These are phyloP conservation scores for Liparis tanakae DNA, from an alignment of 2,797 vertebrate species.

Conservation along the genomic window DNA sequence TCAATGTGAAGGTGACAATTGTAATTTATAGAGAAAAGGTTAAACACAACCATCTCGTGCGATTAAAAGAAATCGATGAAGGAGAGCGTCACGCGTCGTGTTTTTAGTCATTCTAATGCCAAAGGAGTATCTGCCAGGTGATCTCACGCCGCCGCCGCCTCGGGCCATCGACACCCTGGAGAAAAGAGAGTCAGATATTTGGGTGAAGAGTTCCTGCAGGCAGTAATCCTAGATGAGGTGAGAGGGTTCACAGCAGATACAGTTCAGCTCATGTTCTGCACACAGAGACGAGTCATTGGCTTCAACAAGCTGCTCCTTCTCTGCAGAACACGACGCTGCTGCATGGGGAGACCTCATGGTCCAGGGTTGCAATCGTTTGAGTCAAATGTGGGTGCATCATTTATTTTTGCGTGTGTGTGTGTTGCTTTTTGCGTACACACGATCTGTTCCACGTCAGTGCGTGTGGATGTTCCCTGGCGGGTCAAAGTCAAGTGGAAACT, in stretches of 20 bases:
- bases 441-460: constrained; percentile 11
- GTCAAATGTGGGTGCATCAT: constrained; percentile 20
- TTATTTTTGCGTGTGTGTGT: constrained; percentile 5
- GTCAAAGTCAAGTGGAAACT: constrained; percentile 53
- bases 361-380: constrained; percentile 5
- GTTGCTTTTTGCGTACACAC: neutral
- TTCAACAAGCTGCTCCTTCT: constrained; percentile 28
- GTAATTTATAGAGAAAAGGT: no score
- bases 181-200: constrained; percentile 37
- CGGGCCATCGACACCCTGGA: constrained; percentile 20
- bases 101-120: neutral
- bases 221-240: constrained; percentile 39
- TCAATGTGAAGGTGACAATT: no score
- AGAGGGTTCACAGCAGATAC: constrained; percentile 58
- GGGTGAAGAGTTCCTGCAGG: constrained; percentile 45
- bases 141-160: constrained; percentile 5
- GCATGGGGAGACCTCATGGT: constrained; percentile 17
- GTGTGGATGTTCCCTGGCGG: constrained; percentile 5
- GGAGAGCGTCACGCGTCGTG: neutral
- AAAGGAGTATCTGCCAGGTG: constrained; percentile 18
- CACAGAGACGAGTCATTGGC: constrained; percentile 5
- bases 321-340: neutral
- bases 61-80: neutral
- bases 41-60: neutral
- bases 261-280: constrained; percentile 50